Evolutionary conservation across 2,113 vertebrate species (phyloP).

Genomic region (Paramormyrops kingsleyae): DNA sequence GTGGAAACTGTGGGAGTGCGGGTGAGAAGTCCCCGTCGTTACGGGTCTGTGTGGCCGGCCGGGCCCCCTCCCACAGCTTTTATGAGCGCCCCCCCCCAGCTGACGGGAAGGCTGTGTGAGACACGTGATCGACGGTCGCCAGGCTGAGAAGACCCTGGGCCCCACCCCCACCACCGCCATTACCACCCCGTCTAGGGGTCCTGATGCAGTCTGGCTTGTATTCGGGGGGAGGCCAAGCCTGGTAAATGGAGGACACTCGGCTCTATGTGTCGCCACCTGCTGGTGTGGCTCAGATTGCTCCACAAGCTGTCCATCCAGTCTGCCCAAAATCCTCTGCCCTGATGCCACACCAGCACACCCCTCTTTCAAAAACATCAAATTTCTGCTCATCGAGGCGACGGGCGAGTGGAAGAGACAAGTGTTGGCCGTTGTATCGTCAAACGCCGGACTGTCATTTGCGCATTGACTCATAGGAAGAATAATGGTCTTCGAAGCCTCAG

Average conservation of each 20-base stretch:
- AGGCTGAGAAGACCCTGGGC: neutral
- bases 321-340: neutral
- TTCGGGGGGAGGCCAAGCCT: neutral
- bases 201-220: neutral
- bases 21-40: slow-evolving; percentile 32
- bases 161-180: neutral
- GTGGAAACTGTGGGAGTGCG: slow-evolving; percentile 33
- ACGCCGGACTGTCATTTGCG: neutral
- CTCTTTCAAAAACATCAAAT: slow-evolving; percentile 31
- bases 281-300: neutral
- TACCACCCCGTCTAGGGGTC: neutral
- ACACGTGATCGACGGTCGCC: neutral
- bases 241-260: neutral
- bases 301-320: neutral
- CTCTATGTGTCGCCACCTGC: neutral
- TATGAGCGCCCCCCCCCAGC: slow-evolving; percentile 31
- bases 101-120: neutral
- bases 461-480: slow-evolving; percentile 27
- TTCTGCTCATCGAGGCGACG: slow-evolving; percentile 29
- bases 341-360: neutral
- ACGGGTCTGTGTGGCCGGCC: neutral
- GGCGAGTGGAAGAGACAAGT: neutral
- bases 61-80: slow-evolving; percentile 39
- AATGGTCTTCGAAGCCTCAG: slow-evolving; percentile 41
- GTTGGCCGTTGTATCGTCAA: neutral